Evolutionary conservation across 2,797 vertebrate species (phyloP).

Genomic region (Gallinago stenura): DNA sequence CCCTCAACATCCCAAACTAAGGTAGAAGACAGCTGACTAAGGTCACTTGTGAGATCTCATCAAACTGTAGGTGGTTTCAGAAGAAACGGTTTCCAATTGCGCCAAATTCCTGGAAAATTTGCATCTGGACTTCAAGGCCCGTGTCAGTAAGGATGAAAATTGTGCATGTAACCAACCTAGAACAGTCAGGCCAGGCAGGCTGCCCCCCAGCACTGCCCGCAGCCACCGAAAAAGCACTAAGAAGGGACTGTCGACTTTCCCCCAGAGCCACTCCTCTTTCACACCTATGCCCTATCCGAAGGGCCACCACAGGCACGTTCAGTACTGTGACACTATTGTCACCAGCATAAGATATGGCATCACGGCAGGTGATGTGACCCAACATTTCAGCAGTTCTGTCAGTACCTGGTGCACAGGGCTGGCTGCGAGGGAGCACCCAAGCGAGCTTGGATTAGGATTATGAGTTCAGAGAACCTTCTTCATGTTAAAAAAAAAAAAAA

Average conservation of each 20-base stretch:
- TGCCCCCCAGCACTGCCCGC: not conserved
- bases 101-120: not conserved
- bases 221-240: not conserved
- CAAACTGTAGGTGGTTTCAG: not conserved
- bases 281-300: rapidly evolving
- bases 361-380: not conserved
- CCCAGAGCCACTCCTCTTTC: not conserved
- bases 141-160: not conserved
- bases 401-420: not conserved
- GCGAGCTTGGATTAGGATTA: not conserved
- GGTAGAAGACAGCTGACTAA: not conserved
- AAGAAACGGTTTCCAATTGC: not conserved
- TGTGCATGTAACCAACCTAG: not conserved
- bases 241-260: rapidly evolving
- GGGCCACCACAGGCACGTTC: not conserved
- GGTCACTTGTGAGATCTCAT: not conserved
- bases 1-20: not conserved
- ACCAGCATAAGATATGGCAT: not conserved
- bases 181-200: not conserved
- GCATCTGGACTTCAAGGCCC: not conserved
- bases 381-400: not conserved
- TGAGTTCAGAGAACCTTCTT: not conserved
- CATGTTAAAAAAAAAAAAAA: not conserved
- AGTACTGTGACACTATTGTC: not conserved
- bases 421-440: not conserved